A percentile compares a stretch with the other conserved stretches of the same genome.
Conservation (phyloP, 35 echinoderm and acorn worm species). For the Strongylocentrotus purpuratus region DNA sequence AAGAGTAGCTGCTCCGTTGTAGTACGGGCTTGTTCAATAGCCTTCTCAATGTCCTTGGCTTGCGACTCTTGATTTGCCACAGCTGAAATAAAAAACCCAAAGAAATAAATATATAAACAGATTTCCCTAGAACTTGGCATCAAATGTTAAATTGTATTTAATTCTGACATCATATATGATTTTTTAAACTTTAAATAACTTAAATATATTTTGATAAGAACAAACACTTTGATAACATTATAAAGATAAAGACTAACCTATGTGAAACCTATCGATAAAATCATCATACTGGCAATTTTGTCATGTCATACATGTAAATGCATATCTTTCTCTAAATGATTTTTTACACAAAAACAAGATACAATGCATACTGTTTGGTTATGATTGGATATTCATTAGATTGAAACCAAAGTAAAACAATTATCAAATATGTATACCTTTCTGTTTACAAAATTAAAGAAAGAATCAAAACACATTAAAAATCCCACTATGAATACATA, state of each 20-base stretch:
- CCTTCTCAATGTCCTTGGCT: conserved; percentile 48
- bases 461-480: too few relatives aligned
- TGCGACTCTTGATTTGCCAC: conserved; percentile 59
- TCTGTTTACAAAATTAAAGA: too few relatives aligned
- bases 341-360: too few relatives aligned
- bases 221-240: too few relatives aligned
- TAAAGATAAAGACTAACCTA: too few relatives aligned
- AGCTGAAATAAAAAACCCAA: conserved; percentile 49
- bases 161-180: not conserved
- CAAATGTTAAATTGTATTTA: not conserved
- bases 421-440: too few relatives aligned
- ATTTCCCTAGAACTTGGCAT: not conserved
- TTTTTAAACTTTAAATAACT: not conserved
- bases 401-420: too few relatives aligned
- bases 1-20: conserved; percentile 69
- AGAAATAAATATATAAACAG: too few relatives aligned
- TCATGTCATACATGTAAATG: not conserved
- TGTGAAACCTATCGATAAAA: not conserved
- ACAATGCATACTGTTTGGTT: too few relatives aligned
- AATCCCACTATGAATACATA: too few relatives aligned
- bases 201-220: not conserved
- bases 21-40: conserved; percentile 51
- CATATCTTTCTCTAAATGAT: too few relatives aligned
- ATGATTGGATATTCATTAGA: too few relatives aligned
- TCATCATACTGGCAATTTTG: not conserved